These are phyloP conservation scores for Sisor rabdophorus DNA, from an alignment of 2,113 vertebrate species.

Conservation along the genomic window DNA sequence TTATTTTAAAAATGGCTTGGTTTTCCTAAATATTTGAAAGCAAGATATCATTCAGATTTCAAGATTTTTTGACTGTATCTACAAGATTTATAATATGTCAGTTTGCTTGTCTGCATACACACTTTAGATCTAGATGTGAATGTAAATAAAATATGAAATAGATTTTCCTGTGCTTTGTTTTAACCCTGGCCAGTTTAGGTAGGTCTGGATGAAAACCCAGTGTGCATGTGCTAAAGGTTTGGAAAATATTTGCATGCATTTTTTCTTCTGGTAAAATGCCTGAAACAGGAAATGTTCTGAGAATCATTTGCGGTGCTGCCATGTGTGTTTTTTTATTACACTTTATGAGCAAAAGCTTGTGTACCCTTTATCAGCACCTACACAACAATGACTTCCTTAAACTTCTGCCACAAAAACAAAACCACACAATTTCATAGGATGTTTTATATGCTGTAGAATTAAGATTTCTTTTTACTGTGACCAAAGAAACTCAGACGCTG, in stretches of 20 bases:
- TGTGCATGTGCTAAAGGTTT: slow-evolving; percentile 37
- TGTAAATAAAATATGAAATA: neutral
- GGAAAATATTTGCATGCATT: slow-evolving; percentile 44
- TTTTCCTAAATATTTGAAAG: neutral
- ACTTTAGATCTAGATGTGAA: neutral
- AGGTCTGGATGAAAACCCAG: slow-evolving; percentile 6
- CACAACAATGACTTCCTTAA: no score
- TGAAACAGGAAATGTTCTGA: slow-evolving; percentile 4
- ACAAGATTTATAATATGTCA: neutral
- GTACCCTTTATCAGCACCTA: no score
- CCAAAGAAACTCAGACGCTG: no score
- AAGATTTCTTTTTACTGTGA: no score
- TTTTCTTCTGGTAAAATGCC: slow-evolving; percentile 37
- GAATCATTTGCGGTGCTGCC: neutral
- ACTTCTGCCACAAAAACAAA: no score
- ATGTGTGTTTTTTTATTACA: no score
- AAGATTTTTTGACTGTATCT: neutral
- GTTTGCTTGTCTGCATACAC: slow-evolving; percentile 6
- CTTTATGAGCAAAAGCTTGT: no score
- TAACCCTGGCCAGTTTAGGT: slow-evolving; percentile 8
- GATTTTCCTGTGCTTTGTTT: neutral
- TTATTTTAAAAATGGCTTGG: neutral
- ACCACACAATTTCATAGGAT: no score
- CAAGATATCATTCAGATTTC: no score
- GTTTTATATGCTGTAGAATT: no score